phyloP scores from a whole-genome alignment of 2,888 invertebrate species.

The Diaphora mendica region DNA sequence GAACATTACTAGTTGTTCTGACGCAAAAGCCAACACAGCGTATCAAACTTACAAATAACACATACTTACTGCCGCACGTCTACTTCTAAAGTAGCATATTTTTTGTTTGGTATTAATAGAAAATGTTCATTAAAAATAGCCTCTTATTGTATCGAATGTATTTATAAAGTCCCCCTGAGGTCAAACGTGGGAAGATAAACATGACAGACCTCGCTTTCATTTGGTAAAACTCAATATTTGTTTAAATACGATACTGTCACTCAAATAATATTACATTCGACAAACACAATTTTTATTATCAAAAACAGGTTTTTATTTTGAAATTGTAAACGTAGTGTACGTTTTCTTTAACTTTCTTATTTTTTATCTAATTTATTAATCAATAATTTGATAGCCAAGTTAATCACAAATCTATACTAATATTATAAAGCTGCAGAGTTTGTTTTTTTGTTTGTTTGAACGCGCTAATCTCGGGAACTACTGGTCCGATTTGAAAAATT shows the following conservation, averaged over 20 bases:
- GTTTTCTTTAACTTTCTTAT: neutral
- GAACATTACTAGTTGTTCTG: no score
- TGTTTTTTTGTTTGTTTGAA: no score
- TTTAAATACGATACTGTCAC: slow-evolving; percentile 16
- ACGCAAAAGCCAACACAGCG: no score
- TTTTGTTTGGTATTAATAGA: neutral
- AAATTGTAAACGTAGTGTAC: neutral
- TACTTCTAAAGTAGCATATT: neutral
- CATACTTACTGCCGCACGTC: no score
- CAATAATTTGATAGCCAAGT: no score
- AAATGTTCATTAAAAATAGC: neutral
- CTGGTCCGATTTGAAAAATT: no score
- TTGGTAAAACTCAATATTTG: slow-evolving; percentile 18
- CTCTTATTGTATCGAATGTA: slow-evolving; percentile 1
- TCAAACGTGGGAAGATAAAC: slow-evolving; percentile 45
- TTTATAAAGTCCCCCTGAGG: neutral
- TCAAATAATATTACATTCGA: slow-evolving; percentile 13
- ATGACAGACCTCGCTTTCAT: slow-evolving; percentile 27
- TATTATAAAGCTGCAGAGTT: no score
- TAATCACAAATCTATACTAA: no score
- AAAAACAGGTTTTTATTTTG: neutral
- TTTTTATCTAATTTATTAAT: no score
- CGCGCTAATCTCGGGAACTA: no score
- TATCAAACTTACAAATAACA: no score
- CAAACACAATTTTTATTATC: slow-evolving; percentile 2